A percentile compares a stretch with the other conserved stretches of the same genome.
These are phyloP conservation scores for Drosophila tristis DNA, from an alignment of 1,140 invertebrate species.

Conservation along the genomic window DNA sequence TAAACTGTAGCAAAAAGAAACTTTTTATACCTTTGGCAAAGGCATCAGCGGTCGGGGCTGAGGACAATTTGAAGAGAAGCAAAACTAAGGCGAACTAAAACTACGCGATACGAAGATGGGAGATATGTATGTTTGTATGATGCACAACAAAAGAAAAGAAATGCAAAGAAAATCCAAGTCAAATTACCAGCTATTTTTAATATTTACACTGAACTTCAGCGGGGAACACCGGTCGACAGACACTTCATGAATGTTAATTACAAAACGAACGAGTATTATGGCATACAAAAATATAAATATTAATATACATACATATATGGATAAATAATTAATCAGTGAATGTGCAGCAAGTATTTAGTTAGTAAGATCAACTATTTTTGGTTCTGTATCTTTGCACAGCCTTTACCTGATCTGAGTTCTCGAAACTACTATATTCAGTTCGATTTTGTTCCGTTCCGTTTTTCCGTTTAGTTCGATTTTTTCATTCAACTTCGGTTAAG, in stretches of 20 bases:
- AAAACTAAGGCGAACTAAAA: slow-evolving; percentile 12
- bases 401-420: slow-evolving; percentile 10
- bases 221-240: slow-evolving; percentile 10
- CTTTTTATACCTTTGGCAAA: slow-evolving; percentile 78
- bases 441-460: slow-evolving; percentile 8
- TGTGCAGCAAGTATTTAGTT: slow-evolving; percentile 48
- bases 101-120: not conserved
- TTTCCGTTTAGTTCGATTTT: not conserved
- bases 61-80: slow-evolving; percentile 48
- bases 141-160: slow-evolving; percentile 36
- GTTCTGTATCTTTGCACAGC: slow-evolving; percentile 26
- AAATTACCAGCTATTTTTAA: slow-evolving; percentile 76
- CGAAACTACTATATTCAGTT: not conserved
- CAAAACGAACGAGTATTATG: slow-evolving; percentile 54
- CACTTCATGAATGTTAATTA: slow-evolving; percentile 58
- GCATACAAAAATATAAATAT: slow-evolving; percentile 28
- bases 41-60: slow-evolving; percentile 38
- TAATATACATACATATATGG: slow-evolving; percentile 43
- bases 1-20: slow-evolving; percentile 60
- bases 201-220: slow-evolving; percentile 59
- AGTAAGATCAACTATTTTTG: slow-evolving; percentile 33
- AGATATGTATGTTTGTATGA: not conserved
- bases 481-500: slow-evolving; percentile 7
- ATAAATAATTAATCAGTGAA: slow-evolving; percentile 47
- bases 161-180: slow-evolving; percentile 58